These are phyloP conservation scores for Speoplatyrhinus poulsoni DNA, from an alignment of 2,113 vertebrate genomes.

Conservation along the genomic window DNA sequence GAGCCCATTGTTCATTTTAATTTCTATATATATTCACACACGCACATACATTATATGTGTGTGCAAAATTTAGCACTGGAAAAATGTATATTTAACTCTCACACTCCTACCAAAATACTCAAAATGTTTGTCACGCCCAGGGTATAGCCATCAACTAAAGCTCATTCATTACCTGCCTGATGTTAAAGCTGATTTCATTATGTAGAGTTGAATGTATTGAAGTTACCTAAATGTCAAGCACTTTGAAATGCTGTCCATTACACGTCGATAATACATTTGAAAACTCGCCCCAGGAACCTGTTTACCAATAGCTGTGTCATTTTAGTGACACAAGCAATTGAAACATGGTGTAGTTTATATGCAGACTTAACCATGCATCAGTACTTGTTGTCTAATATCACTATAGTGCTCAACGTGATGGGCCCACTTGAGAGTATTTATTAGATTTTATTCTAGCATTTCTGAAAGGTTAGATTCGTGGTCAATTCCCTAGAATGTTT, in stretches of 20 bases:
- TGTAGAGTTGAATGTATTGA: conserved; percentile 70
- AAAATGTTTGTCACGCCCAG: conserved; percentile 44
- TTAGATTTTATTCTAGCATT: conserved; percentile 35
- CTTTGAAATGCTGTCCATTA: conserved; percentile 64
- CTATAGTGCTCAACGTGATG: conserved; percentile 20
- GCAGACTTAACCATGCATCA: conserved; percentile 29
- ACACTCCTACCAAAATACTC: conserved; percentile 46
- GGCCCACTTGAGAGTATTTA: conserved; percentile 32
- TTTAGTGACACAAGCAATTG: conserved; percentile 46
- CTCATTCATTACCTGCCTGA: conserved; percentile 51
- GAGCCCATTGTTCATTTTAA: no score
- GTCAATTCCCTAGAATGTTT: conserved; percentile 17
- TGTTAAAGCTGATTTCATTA: conserved; percentile 51
- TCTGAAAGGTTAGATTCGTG: conserved; percentile 23
- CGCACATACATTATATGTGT: no score
- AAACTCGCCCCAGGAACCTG: conserved; percentile 26
- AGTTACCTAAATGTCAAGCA: conserved; percentile 73
- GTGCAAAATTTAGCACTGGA: neutral
- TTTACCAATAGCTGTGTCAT: conserved; percentile 3
- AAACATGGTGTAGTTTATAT: conserved; percentile 14
- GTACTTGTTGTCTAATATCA: conserved; percentile 38
- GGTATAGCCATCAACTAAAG: conserved; percentile 37
- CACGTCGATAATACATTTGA: conserved; percentile 15
- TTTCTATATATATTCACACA: no score
- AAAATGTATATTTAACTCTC: conserved; percentile 20